Base-by-base conservation (phyloP, 2,888 invertebrate genomes). In the Pyrocoelia pectoralis region DNA sequence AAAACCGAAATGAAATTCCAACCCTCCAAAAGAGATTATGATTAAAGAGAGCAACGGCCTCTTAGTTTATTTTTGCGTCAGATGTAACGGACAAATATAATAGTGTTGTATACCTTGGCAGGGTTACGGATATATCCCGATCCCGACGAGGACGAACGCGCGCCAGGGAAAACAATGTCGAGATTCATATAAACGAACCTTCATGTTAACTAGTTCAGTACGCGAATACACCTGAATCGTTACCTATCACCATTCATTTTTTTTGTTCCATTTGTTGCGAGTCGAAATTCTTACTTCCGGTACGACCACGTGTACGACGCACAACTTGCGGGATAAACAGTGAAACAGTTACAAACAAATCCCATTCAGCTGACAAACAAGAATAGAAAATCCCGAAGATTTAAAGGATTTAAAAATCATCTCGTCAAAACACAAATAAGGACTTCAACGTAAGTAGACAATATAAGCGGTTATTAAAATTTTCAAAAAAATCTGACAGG, bases 141-240 rank as follows among this genome's bases (percentile, higher is more conserved):
- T 67, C 67, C 67, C 60, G 68, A 58, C 61, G 67, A 70, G 70
- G 72, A 72, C 73, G 72, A 73, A 71, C 73, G 70, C 70, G 72
- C 70, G 77, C 75, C 75, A 77, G 76, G 74, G 75, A 77, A 78
- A 77, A 78, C 77, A 78, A 77, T 73, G 74, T 72, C 70, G 70
- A 70, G 70, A 71, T 72, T 72, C 74, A 74, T 71, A 73, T 73
- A 73, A 73, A 74, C 68, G 71, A 33, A 68, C 70, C 72, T 69
- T 68, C 71, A 70, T 70, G 72, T 69, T 72, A 33, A 65, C 62
- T 73, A 73, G 74, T 75, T 76, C 69, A 70, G 73, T 76, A 72
- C 73, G 75, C 73, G 73, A 28, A 14, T 29, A 33, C 41, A 28
- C 33, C 29, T 46, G 29, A 58, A 28, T 29, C 51, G 41, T 12